Conservation (phyloP, 2,113 vertebrate species). For the Crotalus horridus region DNA sequence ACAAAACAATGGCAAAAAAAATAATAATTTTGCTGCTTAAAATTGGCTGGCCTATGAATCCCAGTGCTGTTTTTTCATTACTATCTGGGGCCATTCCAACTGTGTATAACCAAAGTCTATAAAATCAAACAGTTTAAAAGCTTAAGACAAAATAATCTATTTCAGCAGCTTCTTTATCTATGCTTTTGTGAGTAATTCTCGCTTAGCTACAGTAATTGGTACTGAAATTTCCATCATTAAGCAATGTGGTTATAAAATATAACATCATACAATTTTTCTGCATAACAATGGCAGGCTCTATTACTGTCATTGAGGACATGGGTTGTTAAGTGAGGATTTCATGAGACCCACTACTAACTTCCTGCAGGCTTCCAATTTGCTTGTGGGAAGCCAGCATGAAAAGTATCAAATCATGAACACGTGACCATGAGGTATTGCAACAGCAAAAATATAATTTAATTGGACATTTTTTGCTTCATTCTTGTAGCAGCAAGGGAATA, state of each 20-base stretch:
- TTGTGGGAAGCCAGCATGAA: neutral
- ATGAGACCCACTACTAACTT: neutral
- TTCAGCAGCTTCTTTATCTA: neutral
- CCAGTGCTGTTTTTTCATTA: no score
- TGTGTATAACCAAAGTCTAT: accelerated
- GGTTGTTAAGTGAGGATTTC: neutral
- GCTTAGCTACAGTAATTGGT: neutral
- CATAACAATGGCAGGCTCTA: neutral
- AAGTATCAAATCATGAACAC: no score
- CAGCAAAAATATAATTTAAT: no score
- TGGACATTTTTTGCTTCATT: no score
- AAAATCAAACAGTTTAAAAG: neutral
- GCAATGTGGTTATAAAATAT: neutral
- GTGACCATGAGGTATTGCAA: no score
- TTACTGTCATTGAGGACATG: neutral
- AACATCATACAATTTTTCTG: neutral
- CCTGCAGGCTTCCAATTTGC: neutral
- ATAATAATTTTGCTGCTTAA: accelerated
- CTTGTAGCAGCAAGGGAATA: neutral
- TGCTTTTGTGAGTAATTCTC: neutral
- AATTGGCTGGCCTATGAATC: neutral
- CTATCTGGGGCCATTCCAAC: neutral
- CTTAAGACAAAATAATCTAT: accelerated
- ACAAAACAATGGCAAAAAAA: neutral
- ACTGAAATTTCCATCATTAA: neutral